Conservation (phyloP, 2,797 vertebrate species). For the Pseudochirops corinnae region DNA sequence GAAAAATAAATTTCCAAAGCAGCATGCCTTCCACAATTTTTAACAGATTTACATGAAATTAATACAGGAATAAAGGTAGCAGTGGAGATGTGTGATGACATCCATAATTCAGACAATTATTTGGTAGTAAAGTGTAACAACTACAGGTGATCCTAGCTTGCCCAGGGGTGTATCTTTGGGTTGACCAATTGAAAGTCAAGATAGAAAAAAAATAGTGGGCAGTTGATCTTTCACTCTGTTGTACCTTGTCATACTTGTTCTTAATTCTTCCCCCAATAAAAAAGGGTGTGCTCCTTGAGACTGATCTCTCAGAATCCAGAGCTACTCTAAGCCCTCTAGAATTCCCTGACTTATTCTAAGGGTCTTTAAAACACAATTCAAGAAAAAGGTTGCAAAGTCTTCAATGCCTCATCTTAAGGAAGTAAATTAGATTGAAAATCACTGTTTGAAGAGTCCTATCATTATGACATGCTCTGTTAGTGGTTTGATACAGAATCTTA, state of each 20-base stretch:
- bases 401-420: not conserved
- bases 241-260: not conserved
- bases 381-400: not conserved
- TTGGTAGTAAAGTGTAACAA: slow-evolving; percentile 16
- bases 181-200: not conserved
- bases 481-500: not conserved
- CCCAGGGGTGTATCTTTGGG: not conserved
- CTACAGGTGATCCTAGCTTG: not conserved
- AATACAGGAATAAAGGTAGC: not conserved
- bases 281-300: not conserved
- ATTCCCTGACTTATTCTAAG: not conserved
- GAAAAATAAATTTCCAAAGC: slow-evolving; percentile 6
- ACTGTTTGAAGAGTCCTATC: not conserved
- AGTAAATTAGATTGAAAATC: not conserved
- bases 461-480: not conserved
- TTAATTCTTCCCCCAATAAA: not conserved
- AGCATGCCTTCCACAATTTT: not conserved
- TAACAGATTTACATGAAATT: not conserved
- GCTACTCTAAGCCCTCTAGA: not conserved
- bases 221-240: not conserved
- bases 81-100: not conserved
- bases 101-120: not conserved
- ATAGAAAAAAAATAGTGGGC: not conserved
- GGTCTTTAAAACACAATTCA: not conserved
- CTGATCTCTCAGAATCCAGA: not conserved